Evolutionary conservation across 1,140 invertebrate species (phyloP), one percentile per base, ranked within the genome.

Genomic region (Pemphigus obesinymphae): DNA sequence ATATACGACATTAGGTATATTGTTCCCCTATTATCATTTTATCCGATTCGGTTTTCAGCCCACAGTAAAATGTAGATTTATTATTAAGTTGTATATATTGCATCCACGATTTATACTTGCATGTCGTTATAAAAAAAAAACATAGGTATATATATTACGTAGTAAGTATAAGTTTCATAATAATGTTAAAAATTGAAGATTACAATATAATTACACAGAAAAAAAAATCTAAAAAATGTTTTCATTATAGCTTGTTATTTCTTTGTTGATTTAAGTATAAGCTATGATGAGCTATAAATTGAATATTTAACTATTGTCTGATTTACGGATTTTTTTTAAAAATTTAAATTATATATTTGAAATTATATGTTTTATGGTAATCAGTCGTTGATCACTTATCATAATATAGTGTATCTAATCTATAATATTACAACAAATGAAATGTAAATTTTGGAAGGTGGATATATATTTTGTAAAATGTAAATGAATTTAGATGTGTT

Each of bases 221-320:
- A 73, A 40, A 0, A 68, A 10, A 23, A 17, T 43, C 11, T 15
- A 8, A 50, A 31, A 45, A 73, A n/a, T 13, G 50, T 50, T 73
- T 48, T n/a, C 43, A 73, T 73, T 73, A 73, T 73, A 73, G 70
- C 70, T 73, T 73, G 70, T 73, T 73, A 73, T 73, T 73, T 73
- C 70, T 73, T 73, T 73, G 70, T 73, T 73, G 70, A 73, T 73
- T 73, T 73, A 73, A 73, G 70, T 50, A 73, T 73, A 73, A 73
- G 70, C 70, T 73, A 73, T 73, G 43, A 31, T 73, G 70, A 73
- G 17, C 45, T 50, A 48, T n/a, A 48, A 50, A 20, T 15, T 15
- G n/a, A n/a, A n/a, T n/a, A n/a, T n/a, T n/a, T n/a, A n/a, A n/a
- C n/a, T n/a, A n/a, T n/a, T n/a, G n/a, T n/a, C n/a, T n/a, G n/a